Evolutionary conservation across 2,113 vertebrate genomes (phyloP).

Genomic region (Fregetta grallaria): DNA sequence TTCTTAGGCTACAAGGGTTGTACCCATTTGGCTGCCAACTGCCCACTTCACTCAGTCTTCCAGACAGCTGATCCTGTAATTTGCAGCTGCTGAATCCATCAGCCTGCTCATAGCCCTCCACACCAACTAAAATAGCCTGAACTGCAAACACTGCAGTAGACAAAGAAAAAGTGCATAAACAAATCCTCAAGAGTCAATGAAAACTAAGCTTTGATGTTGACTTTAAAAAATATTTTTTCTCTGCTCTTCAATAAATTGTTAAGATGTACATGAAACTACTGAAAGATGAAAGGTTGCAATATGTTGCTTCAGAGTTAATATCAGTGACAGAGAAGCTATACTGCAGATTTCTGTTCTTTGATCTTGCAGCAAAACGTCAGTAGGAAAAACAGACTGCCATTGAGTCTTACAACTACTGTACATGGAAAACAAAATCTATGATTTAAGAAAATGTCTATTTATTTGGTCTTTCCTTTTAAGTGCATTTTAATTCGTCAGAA

Average conservation of each 20-base stretch:
- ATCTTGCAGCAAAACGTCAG: neutral
- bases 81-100: slow-evolving; percentile 58
- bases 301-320: neutral
- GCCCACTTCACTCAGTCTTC: slow-evolving; percentile 43
- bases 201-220: neutral
- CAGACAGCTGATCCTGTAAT: slow-evolving; percentile 37
- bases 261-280: neutral
- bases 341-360: slow-evolving; percentile 18
- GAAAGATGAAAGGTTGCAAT: neutral
- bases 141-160: slow-evolving; percentile 2
- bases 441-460: neutral
- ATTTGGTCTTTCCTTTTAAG: neutral
- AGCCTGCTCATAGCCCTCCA: neutral
- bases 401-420: neutral
- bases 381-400: neutral
- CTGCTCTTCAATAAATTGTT: neutral
- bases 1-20: neutral
- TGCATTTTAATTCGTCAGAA: neutral
- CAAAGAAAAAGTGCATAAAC: slow-evolving; percentile 14
- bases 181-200: neutral
- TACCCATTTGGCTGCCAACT: slow-evolving; percentile 35
- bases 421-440: neutral
- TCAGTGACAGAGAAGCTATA: neutral
- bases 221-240: neutral
- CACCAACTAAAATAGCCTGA: slow-evolving; percentile 10